These are phyloP conservation scores for Solea senegalensis DNA, from an alignment of 2,113 vertebrate genomes.

Conservation along the genomic window DNA sequence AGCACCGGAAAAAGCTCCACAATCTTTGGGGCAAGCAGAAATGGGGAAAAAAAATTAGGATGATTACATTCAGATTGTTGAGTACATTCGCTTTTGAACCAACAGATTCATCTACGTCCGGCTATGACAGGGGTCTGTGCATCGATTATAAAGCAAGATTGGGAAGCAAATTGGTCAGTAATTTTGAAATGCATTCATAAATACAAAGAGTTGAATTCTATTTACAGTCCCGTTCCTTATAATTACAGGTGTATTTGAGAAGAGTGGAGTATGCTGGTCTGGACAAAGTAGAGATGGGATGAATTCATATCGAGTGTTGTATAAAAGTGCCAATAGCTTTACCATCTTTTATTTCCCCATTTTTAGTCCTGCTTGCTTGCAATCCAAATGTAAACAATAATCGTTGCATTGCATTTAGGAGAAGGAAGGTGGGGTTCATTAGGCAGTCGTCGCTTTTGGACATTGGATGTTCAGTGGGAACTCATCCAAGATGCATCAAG, in stretches of 20 bases:
- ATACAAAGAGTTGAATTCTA: neutral
- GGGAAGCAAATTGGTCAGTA: neutral
- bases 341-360: slow-evolving; percentile 40
- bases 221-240: neutral
- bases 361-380: slow-evolving; percentile 35
- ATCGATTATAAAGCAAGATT: neutral
- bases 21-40: slow-evolving; percentile 62
- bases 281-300: slow-evolving; percentile 2
- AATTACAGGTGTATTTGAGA: neutral
- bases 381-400: slow-evolving; percentile 68
- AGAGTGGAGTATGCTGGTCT: neutral
- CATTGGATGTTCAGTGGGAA: slow-evolving; percentile 43
- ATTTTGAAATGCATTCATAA: neutral
- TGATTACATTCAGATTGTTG: slow-evolving; percentile 73
- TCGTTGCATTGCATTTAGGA: slow-evolving; percentile 52
- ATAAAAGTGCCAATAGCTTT: slow-evolving; percentile 10
- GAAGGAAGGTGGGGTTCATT: neutral
- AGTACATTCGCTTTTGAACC: slow-evolving; percentile 68
- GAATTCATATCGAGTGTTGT: neutral
- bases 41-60: slow-evolving; percentile 22
- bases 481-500: slow-evolving; percentile 21
- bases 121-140: neutral
- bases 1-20: slow-evolving; percentile 60
- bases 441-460: slow-evolving; percentile 28
- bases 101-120: slow-evolving; percentile 19